These are phyloP conservation scores for Podarcis muralis DNA, from an alignment of 2,113 vertebrate species.

Conservation along the genomic window DNA sequence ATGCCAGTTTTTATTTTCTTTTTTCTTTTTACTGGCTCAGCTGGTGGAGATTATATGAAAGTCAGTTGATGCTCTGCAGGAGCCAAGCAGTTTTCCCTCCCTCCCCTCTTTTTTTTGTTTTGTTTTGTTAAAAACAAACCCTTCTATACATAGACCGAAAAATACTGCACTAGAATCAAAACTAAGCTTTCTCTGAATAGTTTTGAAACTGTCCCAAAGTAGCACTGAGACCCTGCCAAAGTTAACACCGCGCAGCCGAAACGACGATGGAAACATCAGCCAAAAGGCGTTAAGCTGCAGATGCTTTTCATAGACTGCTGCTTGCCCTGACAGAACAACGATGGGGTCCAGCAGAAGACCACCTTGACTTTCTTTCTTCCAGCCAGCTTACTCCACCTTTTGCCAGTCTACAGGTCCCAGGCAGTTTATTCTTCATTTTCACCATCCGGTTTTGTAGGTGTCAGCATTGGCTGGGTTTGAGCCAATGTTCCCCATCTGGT, in stretches of 20 bases:
- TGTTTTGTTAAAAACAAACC: background rate
- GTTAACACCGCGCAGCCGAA: conserved; percentile 22
- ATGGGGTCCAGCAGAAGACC: background rate
- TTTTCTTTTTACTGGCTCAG: conserved; percentile 47
- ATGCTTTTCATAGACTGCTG: background rate
- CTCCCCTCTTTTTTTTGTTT: background rate
- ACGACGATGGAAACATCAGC: background rate
- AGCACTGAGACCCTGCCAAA: conserved; percentile 41
- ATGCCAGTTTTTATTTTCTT: conserved; percentile 38
- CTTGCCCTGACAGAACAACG: background rate
- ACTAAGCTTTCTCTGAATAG: conserved; percentile 4
- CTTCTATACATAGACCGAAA: conserved; percentile 13
- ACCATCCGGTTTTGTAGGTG: background rate
- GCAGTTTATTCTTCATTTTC: background rate
- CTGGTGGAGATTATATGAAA: conserved; percentile 53
- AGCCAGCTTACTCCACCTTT: background rate
- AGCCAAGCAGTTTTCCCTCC: conserved; percentile 6
- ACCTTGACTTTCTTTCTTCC: background rate
- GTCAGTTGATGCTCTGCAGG: conserved; percentile 56
- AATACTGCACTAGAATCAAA: background rate
- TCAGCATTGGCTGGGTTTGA: background rate
- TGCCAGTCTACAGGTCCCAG: background rate
- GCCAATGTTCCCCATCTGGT: too few species aligned
- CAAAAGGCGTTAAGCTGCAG: background rate
- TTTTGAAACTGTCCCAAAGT: conserved; percentile 25